Evolutionary conservation across 2,888 invertebrate species (phyloP).

Genomic region (Pyrrhosoma nymphula): DNA sequence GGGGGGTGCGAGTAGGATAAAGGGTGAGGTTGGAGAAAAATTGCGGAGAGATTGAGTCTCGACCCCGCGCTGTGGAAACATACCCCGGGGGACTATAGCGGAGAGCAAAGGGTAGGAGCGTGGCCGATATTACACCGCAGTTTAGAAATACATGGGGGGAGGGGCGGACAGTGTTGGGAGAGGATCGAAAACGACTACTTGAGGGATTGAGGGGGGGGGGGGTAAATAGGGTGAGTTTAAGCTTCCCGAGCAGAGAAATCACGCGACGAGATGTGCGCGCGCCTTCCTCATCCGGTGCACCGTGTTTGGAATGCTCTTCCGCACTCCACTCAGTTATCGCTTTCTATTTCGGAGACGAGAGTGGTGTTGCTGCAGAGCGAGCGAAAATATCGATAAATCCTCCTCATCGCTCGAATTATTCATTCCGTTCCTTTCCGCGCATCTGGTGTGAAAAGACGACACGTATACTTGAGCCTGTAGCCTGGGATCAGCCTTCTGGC

Average conservation of each 20-base stretch:
- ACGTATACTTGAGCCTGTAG: no score
- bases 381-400: no score
- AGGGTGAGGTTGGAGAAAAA: constrained; percentile 42
- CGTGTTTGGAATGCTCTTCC: neutral
- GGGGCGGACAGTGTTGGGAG: neutral
- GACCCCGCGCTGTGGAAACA: constrained; percentile 45
- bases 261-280: neutral
- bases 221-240: neutral
- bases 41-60: constrained; percentile 53
- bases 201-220: neutral
- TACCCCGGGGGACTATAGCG: constrained; percentile 7
- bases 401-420: no score
- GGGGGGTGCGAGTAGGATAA: neutral
- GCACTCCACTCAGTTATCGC: neutral
- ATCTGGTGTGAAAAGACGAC: no score
- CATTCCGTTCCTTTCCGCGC: no score
- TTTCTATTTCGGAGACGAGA: no score
- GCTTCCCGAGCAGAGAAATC: neutral
- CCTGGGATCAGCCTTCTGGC: no score
- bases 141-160: constrained; percentile 3
- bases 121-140: constrained; percentile 49
- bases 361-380: no score
- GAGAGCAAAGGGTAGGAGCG: constrained; percentile 16
- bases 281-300: neutral
- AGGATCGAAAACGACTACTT: neutral